Base-by-base conservation (phyloP, 37 sponge, comb jelly and placozoan species). In the Geodia barretti region DNA sequence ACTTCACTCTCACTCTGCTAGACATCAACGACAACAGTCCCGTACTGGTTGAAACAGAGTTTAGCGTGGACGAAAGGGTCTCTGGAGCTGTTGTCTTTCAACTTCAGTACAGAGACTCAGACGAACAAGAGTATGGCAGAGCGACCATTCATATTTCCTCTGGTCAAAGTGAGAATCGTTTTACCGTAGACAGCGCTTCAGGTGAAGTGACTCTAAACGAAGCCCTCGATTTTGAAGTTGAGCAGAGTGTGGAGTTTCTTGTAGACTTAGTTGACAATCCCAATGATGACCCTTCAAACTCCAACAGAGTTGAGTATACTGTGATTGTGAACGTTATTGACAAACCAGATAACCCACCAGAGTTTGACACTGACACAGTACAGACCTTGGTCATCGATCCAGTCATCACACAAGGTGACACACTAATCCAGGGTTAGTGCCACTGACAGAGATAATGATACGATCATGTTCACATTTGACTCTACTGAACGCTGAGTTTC, bases 21-120 rank as follows among this genome's bases (percentile, higher is more conserved):
- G 87, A 87, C 61, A 80, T 80, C 61, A 87, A 87, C 80, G 87
- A 87, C 41, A 87, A 87, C 71, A n/a, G 36, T 20, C 87, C 87
- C 19, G 7, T 1, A 59, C 41, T 87, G 24, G 60, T 73, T 39
- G 81, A 70, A 33, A 40, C 66, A 33, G 31, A 7, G 41, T 76
- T 75, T 40, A 28, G 28, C 0, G 81, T 80, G 0, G 41, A 23
- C 3, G 87, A 81, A 38, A 40, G 87, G 47, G n/a, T 73, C 7
- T 19, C 70, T 21, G 62, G 42, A 33, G 54, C 35, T 24, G 5
- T 25, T 2, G 58, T 74, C 1, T 81, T 81, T 33, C 39, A 21
- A 29, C 64, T 87, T 30, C 34, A 24, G 1, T 58, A 36, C 4
- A 60, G 32, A 34, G 87, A 87, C 38, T 66, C 59, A 11, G 87